These are phyloP conservation scores for Macrochelys suwanniensis DNA, from an alignment of 2,797 vertebrate genomes.

Conservation along the genomic window DNA sequence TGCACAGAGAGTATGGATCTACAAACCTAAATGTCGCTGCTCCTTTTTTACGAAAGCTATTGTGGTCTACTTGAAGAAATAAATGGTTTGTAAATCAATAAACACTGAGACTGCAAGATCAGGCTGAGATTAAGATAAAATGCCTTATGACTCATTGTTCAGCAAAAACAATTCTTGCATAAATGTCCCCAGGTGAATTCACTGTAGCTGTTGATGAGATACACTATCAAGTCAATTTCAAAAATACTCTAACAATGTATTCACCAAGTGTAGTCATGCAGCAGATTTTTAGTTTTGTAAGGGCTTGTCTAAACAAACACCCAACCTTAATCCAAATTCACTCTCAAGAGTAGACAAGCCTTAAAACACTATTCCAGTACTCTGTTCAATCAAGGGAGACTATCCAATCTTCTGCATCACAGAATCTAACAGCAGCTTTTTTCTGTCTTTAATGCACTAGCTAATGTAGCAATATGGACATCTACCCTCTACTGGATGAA, in stretches of 20 bases:
- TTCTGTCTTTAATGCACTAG: background rate
- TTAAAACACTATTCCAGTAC: background rate
- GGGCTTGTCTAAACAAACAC: background rate
- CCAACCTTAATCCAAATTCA: background rate
- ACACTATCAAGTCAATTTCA: background rate
- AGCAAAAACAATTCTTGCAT: background rate
- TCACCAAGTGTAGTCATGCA: background rate
- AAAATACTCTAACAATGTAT: background rate
- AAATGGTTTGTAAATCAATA: background rate
- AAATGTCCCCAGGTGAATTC: slow-evolving; percentile 10
- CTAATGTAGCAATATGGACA: background rate
- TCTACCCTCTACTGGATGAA: background rate
- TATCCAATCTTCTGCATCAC: background rate
- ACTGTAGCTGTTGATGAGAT: background rate
- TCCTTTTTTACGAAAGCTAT: background rate
- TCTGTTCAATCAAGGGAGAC: background rate
- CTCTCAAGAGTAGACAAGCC: background rate
- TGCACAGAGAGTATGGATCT: background rate
- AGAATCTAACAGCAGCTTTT: background rate
- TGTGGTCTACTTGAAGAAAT: background rate
- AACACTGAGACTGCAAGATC: background rate
- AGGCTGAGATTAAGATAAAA: background rate
- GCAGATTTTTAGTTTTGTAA: background rate
- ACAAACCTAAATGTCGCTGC: background rate
- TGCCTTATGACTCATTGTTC: background rate